phyloP scores from a whole-genome alignment of 1,140 invertebrate species.

The Heterodera carotae region DNA sequence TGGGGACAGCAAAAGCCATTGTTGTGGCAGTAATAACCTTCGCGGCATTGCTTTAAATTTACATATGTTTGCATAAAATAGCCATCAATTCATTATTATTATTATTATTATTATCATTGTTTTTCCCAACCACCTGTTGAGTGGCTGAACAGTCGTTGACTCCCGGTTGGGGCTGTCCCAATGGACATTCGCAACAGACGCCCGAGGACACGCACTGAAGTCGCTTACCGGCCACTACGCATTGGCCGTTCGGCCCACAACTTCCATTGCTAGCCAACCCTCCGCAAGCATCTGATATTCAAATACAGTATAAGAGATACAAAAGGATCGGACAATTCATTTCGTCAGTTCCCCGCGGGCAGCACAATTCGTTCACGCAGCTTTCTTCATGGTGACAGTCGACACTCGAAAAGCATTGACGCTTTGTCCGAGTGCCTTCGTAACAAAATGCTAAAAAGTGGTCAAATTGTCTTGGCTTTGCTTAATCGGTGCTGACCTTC shows the following conservation, averaged over 20 bases:
- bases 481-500: neutral
- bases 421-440: conserved; percentile 8
- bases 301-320: neutral
- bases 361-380: conserved; percentile 34
- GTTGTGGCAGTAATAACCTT: conserved; percentile 22
- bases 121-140: neutral
- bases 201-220: conserved; percentile 16
- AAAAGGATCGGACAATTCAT: conserved; percentile 13
- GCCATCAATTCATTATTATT: too few species aligned
- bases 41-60: neutral
- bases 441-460: conserved; percentile 26
- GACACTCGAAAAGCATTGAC: neutral
- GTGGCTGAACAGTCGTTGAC: neutral
- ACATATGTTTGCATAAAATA: neutral
- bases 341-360: conserved; percentile 15
- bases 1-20: conserved; percentile 31
- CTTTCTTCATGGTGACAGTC: conserved; percentile 20
- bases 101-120: too few species aligned
- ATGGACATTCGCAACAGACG: conserved; percentile 21
- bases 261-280: conserved; percentile 12
- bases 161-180: conserved; percentile 6
- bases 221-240: neutral
- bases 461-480: neutral
- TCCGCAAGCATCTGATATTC: conserved; percentile 24
- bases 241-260: conserved; percentile 25